Base-by-base conservation (phyloP, 2,797 vertebrate genomes). In the Linurgus olivaceus region DNA sequence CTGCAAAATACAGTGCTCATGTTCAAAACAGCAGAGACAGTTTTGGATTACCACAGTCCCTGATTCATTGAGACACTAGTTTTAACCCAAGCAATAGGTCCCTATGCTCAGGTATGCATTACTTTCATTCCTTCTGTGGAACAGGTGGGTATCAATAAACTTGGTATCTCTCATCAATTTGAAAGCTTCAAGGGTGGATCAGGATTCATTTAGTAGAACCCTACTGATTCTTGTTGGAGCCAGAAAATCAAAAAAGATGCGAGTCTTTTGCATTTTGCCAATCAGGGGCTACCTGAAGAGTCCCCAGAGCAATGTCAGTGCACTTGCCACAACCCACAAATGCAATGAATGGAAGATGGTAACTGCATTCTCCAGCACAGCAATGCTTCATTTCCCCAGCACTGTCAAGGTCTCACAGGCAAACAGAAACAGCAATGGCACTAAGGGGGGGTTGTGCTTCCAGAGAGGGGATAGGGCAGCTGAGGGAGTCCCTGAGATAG, bases 381-480 rank as follows among this genome's bases (percentile, higher is more conserved):
- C 24, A 92, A 38, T 11, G 23, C 40, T 11, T 63, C 2, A 42
- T 62, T 68, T 54, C 12, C 28, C 31, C 58, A 58, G 28, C 7
- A 37, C 15, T 33, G 12, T 5, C 21, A 54, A 71, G 9, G 37
- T 67, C 28, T 59, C 37, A 51, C 9, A 57, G 40, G 58, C 57
- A 93, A 77, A 86, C 84, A 45, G 19, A 55, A 77, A 77, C 5
- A 70, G 18, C 40, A 78, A 16, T 2, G 7, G 74, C 40, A 70
- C 42, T 2, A 12, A 63, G 6, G 7, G 13, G 6, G 4, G 15
- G 14, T 17, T 0, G 0, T 33, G 31, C 52, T 52, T 35, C 55
- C 10, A 40, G 31, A 79, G 10, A 1, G 11, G 21, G 9, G 33
- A 47, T 1, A 54, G 26, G 37, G 62, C 44, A 79, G 47, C 25